Conservation (phyloP, 2,888 invertebrate genomes). For the Melieria crassipennis region DNA sequence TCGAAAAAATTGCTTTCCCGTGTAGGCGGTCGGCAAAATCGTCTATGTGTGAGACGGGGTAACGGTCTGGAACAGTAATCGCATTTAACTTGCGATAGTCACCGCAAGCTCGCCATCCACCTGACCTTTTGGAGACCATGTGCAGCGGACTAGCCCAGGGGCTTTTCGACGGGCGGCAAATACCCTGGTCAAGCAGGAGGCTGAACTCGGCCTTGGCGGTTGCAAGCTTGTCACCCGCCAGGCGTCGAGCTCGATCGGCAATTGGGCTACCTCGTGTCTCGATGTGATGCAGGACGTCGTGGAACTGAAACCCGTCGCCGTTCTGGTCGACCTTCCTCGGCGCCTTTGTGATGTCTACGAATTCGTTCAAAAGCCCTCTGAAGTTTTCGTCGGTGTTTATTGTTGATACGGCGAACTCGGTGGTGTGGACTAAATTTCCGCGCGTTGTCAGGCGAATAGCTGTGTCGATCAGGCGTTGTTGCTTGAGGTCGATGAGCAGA, state of each 20-base stretch:
- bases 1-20: too few relatives aligned
- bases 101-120: constrained; percentile 18
- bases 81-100: constrained; percentile 12
- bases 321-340: background rate
- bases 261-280: constrained; percentile 18
- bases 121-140: constrained; percentile 10
- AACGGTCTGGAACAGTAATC: constrained; percentile 18
- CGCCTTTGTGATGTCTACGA: background rate
- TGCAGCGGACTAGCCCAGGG: constrained; percentile 4
- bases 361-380: background rate
- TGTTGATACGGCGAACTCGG: background rate
- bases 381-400: background rate
- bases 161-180: constrained; percentile 3
- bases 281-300: constrained; percentile 1
- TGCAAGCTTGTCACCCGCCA: constrained; percentile 6
- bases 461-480: constrained; percentile 21
- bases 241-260: background rate
- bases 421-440: background rate
- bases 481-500: background rate
- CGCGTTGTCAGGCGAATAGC: too few relatives aligned
- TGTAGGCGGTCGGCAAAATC: too few relatives aligned
- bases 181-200: background rate
- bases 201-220: constrained; percentile 1
- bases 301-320: too few relatives aligned
- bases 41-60: too few relatives aligned